phyloP scores from a whole-genome alignment of 2,888 invertebrate species.

The Dryococelus australis region DNA sequence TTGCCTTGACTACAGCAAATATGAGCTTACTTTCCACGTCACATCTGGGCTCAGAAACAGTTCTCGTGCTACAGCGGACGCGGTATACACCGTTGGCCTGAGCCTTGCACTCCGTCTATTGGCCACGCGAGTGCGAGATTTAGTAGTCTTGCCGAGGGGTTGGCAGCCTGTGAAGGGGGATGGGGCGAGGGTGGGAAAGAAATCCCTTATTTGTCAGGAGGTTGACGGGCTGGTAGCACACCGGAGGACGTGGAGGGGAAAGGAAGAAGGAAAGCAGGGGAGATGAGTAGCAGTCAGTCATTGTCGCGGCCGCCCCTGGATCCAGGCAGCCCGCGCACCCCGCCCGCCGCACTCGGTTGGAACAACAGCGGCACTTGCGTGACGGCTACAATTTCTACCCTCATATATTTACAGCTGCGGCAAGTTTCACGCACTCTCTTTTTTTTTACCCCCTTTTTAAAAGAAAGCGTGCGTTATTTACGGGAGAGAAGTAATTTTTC shows the following conservation, averaged over 20 bases:
- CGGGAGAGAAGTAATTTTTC: too few species aligned
- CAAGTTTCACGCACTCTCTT: too few species aligned
- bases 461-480: too few species aligned
- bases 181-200: neutral
- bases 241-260: too few species aligned
- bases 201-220: constrained; percentile 16
- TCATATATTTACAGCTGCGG: too few species aligned
- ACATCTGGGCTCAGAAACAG: too few species aligned
- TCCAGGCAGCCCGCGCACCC: neutral
- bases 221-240: neutral
- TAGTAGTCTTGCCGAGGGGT: neutral
- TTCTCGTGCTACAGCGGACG: neutral
- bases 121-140: constrained; percentile 1
- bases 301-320: neutral
- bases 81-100: neutral
- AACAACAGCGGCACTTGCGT: too few species aligned
- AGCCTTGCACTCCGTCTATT: neutral
- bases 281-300: neutral
- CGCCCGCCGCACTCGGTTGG: neutral
- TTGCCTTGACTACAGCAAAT: too few species aligned
- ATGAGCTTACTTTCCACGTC: too few species aligned
- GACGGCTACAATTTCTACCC: too few species aligned
- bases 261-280: neutral
- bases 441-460: too few species aligned
- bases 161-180: neutral